phyloP scores from a whole-genome alignment of 2,888 invertebrate species.

The Drosophila barbarae region DNA sequence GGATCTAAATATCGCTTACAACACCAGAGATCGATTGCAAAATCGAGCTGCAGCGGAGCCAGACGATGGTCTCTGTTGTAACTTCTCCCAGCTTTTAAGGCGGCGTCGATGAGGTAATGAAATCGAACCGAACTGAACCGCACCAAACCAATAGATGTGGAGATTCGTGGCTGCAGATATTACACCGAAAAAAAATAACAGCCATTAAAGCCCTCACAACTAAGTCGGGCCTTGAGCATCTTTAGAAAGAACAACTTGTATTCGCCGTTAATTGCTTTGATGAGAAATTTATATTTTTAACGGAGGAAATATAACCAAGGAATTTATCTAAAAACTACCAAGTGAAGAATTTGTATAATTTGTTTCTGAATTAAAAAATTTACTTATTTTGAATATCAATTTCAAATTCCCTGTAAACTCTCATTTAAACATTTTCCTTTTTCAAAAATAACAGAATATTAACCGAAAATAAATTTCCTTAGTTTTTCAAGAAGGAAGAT shows the following conservation, averaged over 20 bases:
- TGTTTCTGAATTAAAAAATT: too few relatives aligned
- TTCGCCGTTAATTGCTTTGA: too few relatives aligned
- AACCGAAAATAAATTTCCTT: too few relatives aligned
- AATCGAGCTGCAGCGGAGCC: slow-evolving; percentile 52
- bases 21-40: slow-evolving; percentile 41
- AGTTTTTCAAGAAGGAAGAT: background rate
- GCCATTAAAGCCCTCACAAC: background rate
- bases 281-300: too few relatives aligned
- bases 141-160: slow-evolving; percentile 32
- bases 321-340: too few relatives aligned
- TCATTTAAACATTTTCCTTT: too few relatives aligned
- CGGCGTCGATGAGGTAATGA: slow-evolving; percentile 69
- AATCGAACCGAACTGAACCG: slow-evolving; percentile 58
- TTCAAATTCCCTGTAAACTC: too few relatives aligned
- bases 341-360: too few relatives aligned
- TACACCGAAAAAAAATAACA: background rate
- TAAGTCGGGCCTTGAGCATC: too few relatives aligned
- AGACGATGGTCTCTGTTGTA: slow-evolving; percentile 58
- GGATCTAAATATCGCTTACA: slow-evolving; percentile 33
- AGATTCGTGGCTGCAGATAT: slow-evolving; percentile 43
- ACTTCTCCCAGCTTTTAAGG: slow-evolving; percentile 64
- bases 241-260: background rate
- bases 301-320: too few relatives aligned
- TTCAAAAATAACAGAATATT: too few relatives aligned
- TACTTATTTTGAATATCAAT: too few relatives aligned